Conservation (phyloP, 2,113 vertebrate species). For the Periophthalmus modestus region DNA sequence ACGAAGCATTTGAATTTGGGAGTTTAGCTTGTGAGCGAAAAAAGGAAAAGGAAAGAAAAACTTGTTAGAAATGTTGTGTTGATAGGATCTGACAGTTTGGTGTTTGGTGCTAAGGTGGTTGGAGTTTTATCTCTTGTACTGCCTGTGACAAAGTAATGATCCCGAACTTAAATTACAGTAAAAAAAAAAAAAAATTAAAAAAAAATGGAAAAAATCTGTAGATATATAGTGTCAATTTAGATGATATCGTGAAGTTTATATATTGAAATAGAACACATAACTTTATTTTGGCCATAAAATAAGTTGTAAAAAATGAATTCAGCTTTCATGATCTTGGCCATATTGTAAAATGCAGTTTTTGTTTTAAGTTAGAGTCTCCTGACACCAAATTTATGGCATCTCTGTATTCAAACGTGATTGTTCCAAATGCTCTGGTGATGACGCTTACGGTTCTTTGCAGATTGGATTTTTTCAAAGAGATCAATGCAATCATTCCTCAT, state of each 20-base stretch:
- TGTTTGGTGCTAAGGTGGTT: neutral
- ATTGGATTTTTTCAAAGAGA: neutral
- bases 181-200: too few species aligned
- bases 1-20: neutral
- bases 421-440: neutral
- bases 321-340: neutral
- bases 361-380: too few species aligned
- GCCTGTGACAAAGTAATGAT: too few species aligned
- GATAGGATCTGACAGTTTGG: neutral
- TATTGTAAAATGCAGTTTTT: neutral
- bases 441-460: neutral
- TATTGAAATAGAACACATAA: too few species aligned
- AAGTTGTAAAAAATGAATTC: neutral
- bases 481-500: too few species aligned
- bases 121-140: neutral
- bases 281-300: too few species aligned
- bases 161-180: too few species aligned
- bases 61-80: neutral
- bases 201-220: neutral
- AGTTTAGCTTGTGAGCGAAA: neutral
- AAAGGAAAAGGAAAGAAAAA: neutral
- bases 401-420: neutral
- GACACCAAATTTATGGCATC: too few species aligned
- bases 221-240: neutral
- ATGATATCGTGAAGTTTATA: too few species aligned